Evolutionary conservation across 2,797 vertebrate genomes (phyloP).

Genomic region (Enteromius argenteus): DNA sequence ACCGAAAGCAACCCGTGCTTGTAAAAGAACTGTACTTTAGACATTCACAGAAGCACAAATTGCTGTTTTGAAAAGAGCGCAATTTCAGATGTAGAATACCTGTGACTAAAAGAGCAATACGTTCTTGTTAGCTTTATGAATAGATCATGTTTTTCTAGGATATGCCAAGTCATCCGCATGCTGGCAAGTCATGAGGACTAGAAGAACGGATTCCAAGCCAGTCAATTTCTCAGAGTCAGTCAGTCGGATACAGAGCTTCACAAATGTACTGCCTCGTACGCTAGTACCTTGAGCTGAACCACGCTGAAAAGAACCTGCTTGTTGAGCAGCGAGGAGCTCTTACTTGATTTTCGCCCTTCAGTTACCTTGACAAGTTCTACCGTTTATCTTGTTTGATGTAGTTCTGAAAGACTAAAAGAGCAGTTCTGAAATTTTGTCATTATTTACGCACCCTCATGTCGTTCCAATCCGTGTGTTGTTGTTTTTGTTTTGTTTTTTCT

Average conservation of each 20-base stretch:
- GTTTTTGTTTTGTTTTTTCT: neutral
- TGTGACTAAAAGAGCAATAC: slow-evolving; percentile 16
- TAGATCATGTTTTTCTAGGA: slow-evolving; percentile 22
- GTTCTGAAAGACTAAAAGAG: slow-evolving; percentile 20
- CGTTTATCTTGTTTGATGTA: slow-evolving; percentile 48
- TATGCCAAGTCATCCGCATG: slow-evolving; percentile 20
- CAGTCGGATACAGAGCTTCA: slow-evolving; percentile 45
- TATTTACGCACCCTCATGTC: neutral
- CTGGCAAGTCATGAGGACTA: slow-evolving; percentile 3
- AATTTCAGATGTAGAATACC: slow-evolving; percentile 28
- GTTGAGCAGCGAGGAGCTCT: slow-evolving; percentile 35
- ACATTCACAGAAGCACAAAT: slow-evolving; percentile 1
- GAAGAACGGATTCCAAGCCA: slow-evolving; percentile 25
- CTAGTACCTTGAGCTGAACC: slow-evolving; percentile 34
- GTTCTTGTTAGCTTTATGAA: slow-evolving; percentile 34
- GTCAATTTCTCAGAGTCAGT: slow-evolving; percentile 50
- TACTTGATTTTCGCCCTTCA: slow-evolving; percentile 44
- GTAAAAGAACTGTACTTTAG: slow-evolving; percentile 6
- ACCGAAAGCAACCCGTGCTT: neutral
- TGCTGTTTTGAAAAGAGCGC: slow-evolving; percentile 4
- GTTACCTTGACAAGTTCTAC: slow-evolving; percentile 34
- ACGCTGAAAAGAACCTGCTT: slow-evolving; percentile 31
- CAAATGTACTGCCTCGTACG: slow-evolving; percentile 30
- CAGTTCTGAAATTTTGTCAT: neutral
- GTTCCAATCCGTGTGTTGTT: neutral